Evolutionary conservation across 2,888 invertebrate species (phyloP), one percentile per base, ranked within the genome.

Genomic region (Halocaridina rubra): DNA sequence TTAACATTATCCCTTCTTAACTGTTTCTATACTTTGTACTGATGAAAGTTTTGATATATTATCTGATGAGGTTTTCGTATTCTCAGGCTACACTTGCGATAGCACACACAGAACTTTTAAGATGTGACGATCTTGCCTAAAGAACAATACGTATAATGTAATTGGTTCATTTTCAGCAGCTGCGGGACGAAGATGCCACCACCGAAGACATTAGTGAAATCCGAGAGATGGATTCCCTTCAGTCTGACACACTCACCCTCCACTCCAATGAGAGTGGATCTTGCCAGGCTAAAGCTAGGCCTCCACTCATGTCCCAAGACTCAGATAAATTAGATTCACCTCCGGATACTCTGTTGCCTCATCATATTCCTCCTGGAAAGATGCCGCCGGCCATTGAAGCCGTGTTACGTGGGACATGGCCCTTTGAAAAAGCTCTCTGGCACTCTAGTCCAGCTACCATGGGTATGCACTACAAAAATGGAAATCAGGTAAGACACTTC

Each of bases 371-470:
- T 3, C 27, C 82, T 1, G 82, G 77, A 16, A 81, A 79, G 61
- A 74, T 87, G 61, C 85, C 85, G 8, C 76, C 87, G 24, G 85
- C 87, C 39, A 88, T 88, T 30, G 87, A 88, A 69, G 87, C 87
- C 19, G 87, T 88, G 4, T 46, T 88, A 32, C 39, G 87, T 8
- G 87, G 87, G 10, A 78, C 85, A n/a, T 88, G 87, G 87, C 87
- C 87, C 27, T 87, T 88, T 57, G 85, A 88, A 53, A 88, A 88
- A 61, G 87, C 87, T 19, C 76, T 88, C 22, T 88, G 87, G 87
- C 87, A 88, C 77, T 88, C 87, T 32, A 88, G 87, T 59, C 87
- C 87, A 8, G 87, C 87, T 29, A 80, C 87, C 27, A 85, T 88
- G 75, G 87, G 87, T 13, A 77, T 86, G 64, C 85, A 82, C 10